Conservation (phyloP, 2,797 vertebrate species). For the Melanotaenia nigrans region DNA sequence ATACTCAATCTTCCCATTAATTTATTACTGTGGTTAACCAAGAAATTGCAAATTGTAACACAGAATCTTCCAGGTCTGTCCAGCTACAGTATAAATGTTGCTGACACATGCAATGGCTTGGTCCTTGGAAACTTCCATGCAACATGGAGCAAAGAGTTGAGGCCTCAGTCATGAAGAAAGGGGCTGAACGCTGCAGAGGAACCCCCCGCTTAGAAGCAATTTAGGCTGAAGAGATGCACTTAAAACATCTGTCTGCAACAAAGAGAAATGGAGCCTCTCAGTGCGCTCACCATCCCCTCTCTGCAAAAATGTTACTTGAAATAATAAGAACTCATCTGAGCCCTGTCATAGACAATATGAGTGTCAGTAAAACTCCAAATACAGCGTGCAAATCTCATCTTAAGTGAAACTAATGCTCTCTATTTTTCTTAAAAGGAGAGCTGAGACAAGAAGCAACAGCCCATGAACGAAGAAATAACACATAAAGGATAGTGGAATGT, state of each 20-base stretch:
- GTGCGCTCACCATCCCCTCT: slow-evolving; percentile 1
- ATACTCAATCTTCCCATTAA: slow-evolving; percentile 42
- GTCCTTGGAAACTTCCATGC: slow-evolving; percentile 56
- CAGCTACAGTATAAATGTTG: slow-evolving; percentile 59
- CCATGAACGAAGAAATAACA: slow-evolving; percentile 57
- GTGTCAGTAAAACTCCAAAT: slow-evolving; percentile 42
- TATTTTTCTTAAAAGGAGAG: slow-evolving; percentile 52
- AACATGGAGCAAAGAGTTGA: slow-evolving; percentile 61
- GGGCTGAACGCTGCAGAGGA: slow-evolving; percentile 53
- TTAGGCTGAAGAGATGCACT: slow-evolving; percentile 46
- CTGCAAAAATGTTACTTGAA: slow-evolving; percentile 26
- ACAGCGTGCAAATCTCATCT: background rate
- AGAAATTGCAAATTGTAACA: slow-evolving; percentile 50
- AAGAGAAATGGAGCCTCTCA: slow-evolving; percentile 29
- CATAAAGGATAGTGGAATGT: slow-evolving; percentile 75
- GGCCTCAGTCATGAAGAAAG: slow-evolving; percentile 45
- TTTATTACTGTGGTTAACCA: slow-evolving; percentile 53
- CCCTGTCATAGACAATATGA: slow-evolving; percentile 5
- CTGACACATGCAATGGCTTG: slow-evolving; percentile 56
- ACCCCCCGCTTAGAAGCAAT: slow-evolving; percentile 65
- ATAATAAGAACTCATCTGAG: slow-evolving; percentile 37
- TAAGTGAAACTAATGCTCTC: slow-evolving; percentile 29
- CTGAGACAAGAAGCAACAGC: slow-evolving; percentile 54
- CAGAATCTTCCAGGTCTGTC: slow-evolving; percentile 51
- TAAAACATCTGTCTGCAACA: slow-evolving; percentile 65